phyloP scores from a whole-genome alignment of 2,888 invertebrate species.

The Nesidiocoris tenuis region DNA sequence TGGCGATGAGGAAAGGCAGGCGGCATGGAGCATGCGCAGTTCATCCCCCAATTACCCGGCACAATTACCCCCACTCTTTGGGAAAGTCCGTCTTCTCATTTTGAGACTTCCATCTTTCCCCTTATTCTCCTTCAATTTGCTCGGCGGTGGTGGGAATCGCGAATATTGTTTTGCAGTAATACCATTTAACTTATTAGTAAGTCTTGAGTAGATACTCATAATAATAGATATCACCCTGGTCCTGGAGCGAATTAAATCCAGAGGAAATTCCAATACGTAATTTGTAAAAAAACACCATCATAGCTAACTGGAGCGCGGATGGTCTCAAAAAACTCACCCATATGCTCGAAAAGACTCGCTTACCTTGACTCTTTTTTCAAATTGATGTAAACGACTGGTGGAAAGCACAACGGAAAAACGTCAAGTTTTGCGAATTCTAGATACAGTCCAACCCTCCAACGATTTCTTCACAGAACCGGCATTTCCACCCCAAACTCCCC shows the following conservation, averaged over 20 bases:
- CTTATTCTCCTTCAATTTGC: neutral
- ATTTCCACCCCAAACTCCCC: neutral
- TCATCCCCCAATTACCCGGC: conserved; percentile 32
- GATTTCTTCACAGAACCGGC: neutral
- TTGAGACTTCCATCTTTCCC: neutral
- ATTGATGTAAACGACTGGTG: too few relatives aligned
- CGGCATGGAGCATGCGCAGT: conserved; percentile 19
- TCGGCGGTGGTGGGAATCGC: neutral
- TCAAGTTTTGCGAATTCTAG: neutral
- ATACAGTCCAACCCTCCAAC: neutral
- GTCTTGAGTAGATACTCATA: too few relatives aligned
- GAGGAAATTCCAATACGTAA: too few relatives aligned
- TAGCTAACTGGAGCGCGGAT: too few relatives aligned
- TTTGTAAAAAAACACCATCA: too few relatives aligned
- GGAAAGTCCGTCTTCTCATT: neutral
- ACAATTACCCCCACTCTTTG: conserved; percentile 33
- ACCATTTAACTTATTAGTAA: too few relatives aligned
- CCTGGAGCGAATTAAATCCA: too few relatives aligned
- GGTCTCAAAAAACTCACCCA: too few relatives aligned
- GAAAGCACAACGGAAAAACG: too few relatives aligned
- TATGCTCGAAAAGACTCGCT: too few relatives aligned
- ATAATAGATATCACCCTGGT: too few relatives aligned
- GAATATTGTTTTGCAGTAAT: neutral
- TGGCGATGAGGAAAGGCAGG: neutral
- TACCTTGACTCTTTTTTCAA: too few relatives aligned